Evolutionary conservation across 92 coral and sea anemone species (phyloP), one percentile per base, ranked within the genome.

Genomic region (Epizoanthus illoricatus): DNA sequence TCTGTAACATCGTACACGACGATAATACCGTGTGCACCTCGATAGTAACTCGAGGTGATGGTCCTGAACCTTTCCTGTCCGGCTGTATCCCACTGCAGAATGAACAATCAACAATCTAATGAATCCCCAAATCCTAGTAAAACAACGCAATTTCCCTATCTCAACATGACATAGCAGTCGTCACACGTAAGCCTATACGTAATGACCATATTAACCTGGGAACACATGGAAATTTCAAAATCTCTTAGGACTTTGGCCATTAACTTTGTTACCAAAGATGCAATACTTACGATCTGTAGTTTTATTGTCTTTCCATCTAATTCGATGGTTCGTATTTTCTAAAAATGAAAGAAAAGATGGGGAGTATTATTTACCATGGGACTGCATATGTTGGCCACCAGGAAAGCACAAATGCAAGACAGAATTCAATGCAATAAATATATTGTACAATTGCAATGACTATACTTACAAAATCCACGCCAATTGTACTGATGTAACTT

Each of bases 261-360:
- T 55, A 10, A 39, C 33, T 81, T 28, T 20, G 23, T 15, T n/a
- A 52, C 5, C 49, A 49, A 20, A 84, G 8, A 42, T 16, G 75
- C 42, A 36, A 65, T 85, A 90, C 99, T 94, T 84, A 96, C 99
- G 85, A 96, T 96, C 86, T 96, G 99, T 36, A 96, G 94, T 91
- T 96, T 96, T 87, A 96, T 96, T 78, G 99, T 96, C 91, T 96
- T 96, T 62, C 99, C 99, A 66, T 96, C 99, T 91, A 96, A 80
- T 74, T 96, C 99, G 88, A 96, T 96, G 90, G 98, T 96, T 88
- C 99, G 91, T 93, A 96, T 96, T 96, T 96, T 96, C 99, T 96
- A 68, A 36, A 73, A 71, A 75, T 60, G 79, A 18, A 80, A 65
- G 60, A 87, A 73, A 78, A 13, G 41, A 49, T 64, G 19, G 59